Evolutionary conservation across 2,888 invertebrate genomes (phyloP), one percentile per base, ranked within the genome.

Genomic region (Hydrotaea cyrtoneurina): DNA sequence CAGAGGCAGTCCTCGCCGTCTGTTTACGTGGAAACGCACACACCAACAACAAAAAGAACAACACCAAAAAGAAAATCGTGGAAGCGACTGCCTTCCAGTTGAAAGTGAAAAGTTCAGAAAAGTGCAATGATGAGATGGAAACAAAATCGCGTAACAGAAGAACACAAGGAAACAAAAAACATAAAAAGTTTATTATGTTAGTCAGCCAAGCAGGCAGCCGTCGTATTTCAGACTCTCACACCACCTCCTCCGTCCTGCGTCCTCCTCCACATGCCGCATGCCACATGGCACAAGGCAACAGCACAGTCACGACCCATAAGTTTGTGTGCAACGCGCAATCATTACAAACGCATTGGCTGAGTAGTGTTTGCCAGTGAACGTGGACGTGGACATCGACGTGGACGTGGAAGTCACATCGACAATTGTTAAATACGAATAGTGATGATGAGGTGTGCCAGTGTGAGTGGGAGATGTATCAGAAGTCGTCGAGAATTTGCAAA

Each of bases 21-120:
- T 39, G 50, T 69, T 50, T 69, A 15, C 26, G 50, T 50, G 8
- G n/a, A 39, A 39, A 64, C 39, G n/a, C 69, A 69, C 23, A 69
- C 72, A 50, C 50, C 50, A 50, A 11, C 15, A 10, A 50, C 50
- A 43, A 43, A 46, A 46, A 69, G 43, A 23, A 21, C 2, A 19
- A 13, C 43, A 13, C 62, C 15, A 62, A 50, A 46, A 50, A 53
- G 50, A 53, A 69, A 62, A 31, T 46, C 59, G 21, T 73, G 73
- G 80, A 82, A 82, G 66, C 31, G 78, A 74, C 46, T 59, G 78
- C 73, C 66, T 86, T 86, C 85, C 86, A 86, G 86, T 86, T 87
- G 89, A 89, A 89, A 88, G 89, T 88, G 89, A 89, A 89, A 88
- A 88, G 87, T 87, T 88, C 86, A 81, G 86, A 82, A 87, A 88